Evolutionary conservation across 2,888 invertebrate species (phyloP).

Genomic region (Drosophila niveifrons): DNA sequence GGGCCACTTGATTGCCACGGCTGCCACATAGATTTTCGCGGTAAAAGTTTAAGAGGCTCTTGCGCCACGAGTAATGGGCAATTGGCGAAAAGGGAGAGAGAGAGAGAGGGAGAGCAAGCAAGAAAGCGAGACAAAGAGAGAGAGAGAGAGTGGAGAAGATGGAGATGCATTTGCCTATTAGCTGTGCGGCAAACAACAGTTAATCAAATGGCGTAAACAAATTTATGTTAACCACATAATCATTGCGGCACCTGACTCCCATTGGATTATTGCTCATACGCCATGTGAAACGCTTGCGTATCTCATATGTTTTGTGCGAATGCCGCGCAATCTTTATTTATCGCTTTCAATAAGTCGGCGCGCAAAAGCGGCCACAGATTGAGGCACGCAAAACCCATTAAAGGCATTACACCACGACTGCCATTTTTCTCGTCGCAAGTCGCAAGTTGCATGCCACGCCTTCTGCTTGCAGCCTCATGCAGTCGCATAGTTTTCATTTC

Average conservation of each 20-base stretch:
- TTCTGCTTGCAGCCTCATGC: not conserved
- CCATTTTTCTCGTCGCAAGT: slow-evolving; percentile 68
- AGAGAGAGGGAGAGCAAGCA: not conserved
- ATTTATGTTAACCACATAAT: slow-evolving; percentile 81
- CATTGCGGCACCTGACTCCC: slow-evolving; percentile 58
- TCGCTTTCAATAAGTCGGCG: slow-evolving; percentile 82
- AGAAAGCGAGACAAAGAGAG: slow-evolving; percentile 19
- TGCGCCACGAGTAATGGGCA: slow-evolving; percentile 30
- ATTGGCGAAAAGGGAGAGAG: slow-evolving; percentile 22
- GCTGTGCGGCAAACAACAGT: slow-evolving; percentile 20
- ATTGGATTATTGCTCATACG: slow-evolving; percentile 49
- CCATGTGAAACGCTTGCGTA: slow-evolving; percentile 12
- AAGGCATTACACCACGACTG: slow-evolving; percentile 70
- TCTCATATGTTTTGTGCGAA: slow-evolving; percentile 40
- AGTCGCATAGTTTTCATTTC: slow-evolving; percentile 25
- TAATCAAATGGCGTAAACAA: slow-evolving; percentile 66
- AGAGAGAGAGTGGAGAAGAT: not conserved
- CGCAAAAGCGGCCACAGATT: slow-evolving; percentile 53
- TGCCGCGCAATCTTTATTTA: slow-evolving; percentile 79
- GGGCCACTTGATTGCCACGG: slow-evolving; percentile 62
- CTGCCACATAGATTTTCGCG: slow-evolving; percentile 47
- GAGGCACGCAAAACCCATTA: slow-evolving; percentile 75
- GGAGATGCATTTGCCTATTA: slow-evolving; percentile 1
- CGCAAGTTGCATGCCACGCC: slow-evolving; percentile 11
- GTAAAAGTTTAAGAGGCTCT: slow-evolving; percentile 49